Conservation (phyloP, 2,797 vertebrate genomes). For the Parauchenoglanis ngamensis region DNA sequence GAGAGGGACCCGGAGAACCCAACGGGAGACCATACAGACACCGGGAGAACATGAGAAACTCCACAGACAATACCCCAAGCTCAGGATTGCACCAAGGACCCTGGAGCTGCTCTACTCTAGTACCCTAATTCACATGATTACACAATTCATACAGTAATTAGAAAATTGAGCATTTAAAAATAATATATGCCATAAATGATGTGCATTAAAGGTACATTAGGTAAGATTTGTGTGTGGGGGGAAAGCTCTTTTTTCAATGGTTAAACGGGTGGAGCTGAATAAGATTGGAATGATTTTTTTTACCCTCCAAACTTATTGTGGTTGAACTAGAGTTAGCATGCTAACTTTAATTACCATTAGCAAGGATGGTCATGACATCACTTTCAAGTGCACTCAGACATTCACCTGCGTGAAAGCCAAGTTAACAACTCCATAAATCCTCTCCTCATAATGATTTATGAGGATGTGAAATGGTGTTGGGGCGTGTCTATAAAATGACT, state of each 20-base stretch:
- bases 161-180: not conserved
- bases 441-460: not conserved
- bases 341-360: not conserved
- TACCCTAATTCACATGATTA: not conserved
- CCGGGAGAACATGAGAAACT: not conserved
- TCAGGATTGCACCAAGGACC: not conserved
- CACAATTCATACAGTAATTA: not conserved
- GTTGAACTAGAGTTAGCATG: not conserved
- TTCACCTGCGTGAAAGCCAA: not conserved
- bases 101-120: not conserved
- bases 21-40: not conserved
- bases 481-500: not conserved
- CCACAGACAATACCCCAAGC: not conserved
- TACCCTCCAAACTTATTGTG: not conserved
- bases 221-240: not conserved
- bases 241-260: not conserved
- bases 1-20: not conserved
- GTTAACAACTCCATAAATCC: not conserved
- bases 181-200: not conserved
- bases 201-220: not conserved
- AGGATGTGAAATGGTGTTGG: not conserved
- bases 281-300: not conserved
- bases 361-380: not conserved
- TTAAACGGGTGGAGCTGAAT: not conserved
- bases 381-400: not conserved